phyloP scores from a whole-genome alignment of 92 coral and sea anemone genomes.

The Anthopleura xanthogrammica region DNA sequence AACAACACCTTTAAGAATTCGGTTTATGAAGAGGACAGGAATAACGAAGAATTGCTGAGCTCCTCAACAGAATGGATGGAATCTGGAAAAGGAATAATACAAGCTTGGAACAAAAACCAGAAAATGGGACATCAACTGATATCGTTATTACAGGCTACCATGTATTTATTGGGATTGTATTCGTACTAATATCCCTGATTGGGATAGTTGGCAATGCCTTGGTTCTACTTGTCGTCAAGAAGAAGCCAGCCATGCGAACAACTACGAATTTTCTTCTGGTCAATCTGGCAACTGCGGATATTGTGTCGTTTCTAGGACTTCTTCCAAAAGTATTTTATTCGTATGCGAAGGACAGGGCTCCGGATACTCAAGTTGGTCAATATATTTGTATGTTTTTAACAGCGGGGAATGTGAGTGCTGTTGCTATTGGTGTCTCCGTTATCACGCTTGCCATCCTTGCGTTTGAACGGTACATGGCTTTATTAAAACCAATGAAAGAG shows the following conservation, averaged over 20 bases:
- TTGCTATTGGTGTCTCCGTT: slow-evolving; percentile 14
- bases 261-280: slow-evolving; percentile 35
- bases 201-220: slow-evolving; percentile 18
- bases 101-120: too few species aligned
- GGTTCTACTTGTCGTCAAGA: slow-evolving; percentile 20
- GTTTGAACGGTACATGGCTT: slow-evolving; percentile 40
- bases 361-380: background rate
- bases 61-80: too few species aligned
- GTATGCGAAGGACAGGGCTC: slow-evolving; percentile 1
- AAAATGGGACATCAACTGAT: too few species aligned
- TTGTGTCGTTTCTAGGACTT: slow-evolving; percentile 8
- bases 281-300: slow-evolving; percentile 25
- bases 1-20: too few species aligned
- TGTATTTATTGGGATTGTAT: background rate
- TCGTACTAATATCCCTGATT: background rate
- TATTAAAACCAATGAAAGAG: slow-evolving; percentile 33
- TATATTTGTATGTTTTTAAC: slow-evolving; percentile 44
- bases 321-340: background rate
- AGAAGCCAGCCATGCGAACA: slow-evolving; percentile 25
- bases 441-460: slow-evolving; percentile 39
- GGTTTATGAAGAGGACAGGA: too few species aligned
- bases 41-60: too few species aligned
- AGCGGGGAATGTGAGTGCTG: slow-evolving; percentile 26
- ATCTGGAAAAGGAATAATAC: too few species aligned
- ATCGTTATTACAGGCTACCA: background rate